These are phyloP conservation scores for Spizaetus ornatus DNA, from an alignment of 2,113 vertebrate species.

Conservation along the genomic window DNA sequence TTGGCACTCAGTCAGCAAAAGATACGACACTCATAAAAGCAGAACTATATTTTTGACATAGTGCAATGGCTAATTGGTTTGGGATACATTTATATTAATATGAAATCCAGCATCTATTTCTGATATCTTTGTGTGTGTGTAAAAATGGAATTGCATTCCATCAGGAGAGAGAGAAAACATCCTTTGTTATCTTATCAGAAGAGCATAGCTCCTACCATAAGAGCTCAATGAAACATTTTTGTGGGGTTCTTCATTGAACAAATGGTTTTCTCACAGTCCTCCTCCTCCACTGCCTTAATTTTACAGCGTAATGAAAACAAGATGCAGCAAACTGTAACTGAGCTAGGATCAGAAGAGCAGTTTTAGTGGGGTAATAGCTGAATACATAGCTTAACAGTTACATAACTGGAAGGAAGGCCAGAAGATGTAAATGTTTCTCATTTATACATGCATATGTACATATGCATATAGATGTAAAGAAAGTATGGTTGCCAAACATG, in stretches of 20 bases:
- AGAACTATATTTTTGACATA: not conserved
- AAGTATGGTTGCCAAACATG: not conserved
- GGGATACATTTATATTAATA: not conserved
- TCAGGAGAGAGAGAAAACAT: not conserved
- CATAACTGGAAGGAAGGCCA: not conserved
- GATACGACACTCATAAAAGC: not conserved
- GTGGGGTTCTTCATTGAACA: not conserved
- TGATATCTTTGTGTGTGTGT: not conserved
- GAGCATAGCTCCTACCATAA: not conserved
- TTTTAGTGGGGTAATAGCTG: not conserved
- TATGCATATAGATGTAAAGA: not conserved
- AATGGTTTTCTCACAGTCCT: slow-evolving; percentile 1
- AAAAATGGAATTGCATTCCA: not conserved
- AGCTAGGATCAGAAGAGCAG: not conserved
- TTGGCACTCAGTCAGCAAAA: not conserved
- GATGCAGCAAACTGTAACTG: not conserved
- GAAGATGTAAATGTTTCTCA: not conserved
- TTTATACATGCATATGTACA: not conserved
- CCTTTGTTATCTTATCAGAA: slow-evolving; percentile 1
- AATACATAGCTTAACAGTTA: not conserved
- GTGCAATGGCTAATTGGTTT: not conserved
- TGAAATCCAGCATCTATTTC: not conserved
- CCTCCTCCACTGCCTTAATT: not conserved
- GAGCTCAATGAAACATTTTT: not conserved
- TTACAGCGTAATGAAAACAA: slow-evolving; percentile 24